phyloP scores from a whole-genome alignment of 2,888 invertebrate genomes.

The Furcula furcula region DNA sequence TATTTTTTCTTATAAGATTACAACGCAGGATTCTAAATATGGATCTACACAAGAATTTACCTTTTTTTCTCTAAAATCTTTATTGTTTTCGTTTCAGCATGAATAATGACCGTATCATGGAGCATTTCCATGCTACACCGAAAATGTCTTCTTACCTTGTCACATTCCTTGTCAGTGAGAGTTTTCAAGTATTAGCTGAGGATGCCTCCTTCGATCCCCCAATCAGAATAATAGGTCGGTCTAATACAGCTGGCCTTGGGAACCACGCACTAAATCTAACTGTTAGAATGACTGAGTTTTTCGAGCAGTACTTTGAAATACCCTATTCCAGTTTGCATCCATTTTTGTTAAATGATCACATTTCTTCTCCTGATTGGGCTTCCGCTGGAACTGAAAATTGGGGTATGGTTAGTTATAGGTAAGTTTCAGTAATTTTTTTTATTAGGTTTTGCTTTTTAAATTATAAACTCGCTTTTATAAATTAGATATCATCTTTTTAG shows the following conservation, averaged over 20 bases:
- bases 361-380: slow-evolving; percentile 74
- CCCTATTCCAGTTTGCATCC: slow-evolving; percentile 58
- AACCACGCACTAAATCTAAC: slow-evolving; percentile 53
- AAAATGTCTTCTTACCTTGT: slow-evolving; percentile 92
- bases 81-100: too few relatives aligned
- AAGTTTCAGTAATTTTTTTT: too few relatives aligned
- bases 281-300: slow-evolving; percentile 60
- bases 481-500: too few relatives aligned
- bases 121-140: slow-evolving; percentile 78
- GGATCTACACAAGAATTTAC: too few relatives aligned
- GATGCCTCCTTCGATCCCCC: slow-evolving; percentile 52
- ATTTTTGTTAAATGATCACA: slow-evolving; percentile 62
- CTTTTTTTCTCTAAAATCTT: too few relatives aligned
- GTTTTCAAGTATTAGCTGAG: slow-evolving; percentile 62
- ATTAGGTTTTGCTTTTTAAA: too few relatives aligned
- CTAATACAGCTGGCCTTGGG: slow-evolving; percentile 60
- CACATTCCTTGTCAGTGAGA: slow-evolving; percentile 87
- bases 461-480: too few relatives aligned
- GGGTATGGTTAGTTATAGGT: slow-evolving; percentile 79
- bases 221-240: slow-evolving; percentile 68
- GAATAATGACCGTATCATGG: slow-evolving; percentile 34
- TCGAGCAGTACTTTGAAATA: slow-evolving; percentile 61
- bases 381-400: slow-evolving; percentile 76
- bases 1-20: too few relatives aligned
- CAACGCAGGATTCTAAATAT: too few relatives aligned